phyloP scores from a whole-genome alignment of 2,113 vertebrate genomes.

The Sturnus vulgaris region DNA sequence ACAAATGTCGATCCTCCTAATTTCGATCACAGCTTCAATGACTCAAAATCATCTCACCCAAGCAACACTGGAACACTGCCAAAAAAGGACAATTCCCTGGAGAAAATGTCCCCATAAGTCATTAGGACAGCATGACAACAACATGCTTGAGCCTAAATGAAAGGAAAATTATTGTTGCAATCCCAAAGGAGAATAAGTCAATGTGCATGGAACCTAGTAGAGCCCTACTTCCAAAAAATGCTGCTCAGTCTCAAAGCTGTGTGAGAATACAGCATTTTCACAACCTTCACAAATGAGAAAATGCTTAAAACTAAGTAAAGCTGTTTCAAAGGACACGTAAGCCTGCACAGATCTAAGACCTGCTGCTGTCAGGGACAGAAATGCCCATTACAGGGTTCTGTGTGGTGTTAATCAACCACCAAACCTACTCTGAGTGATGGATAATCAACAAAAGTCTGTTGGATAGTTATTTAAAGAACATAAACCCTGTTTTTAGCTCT shows the following conservation, averaged over 20 bases:
- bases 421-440: neutral
- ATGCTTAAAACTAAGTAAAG: neutral
- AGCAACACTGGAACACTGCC: neutral
- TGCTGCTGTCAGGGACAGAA: neutral
- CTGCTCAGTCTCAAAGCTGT: neutral
- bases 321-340: neutral
- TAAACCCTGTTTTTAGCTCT: neutral
- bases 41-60: neutral
- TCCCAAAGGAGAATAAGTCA: neutral
- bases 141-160: neutral
- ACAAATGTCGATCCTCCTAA: neutral
- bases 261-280: neutral
- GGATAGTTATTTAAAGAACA: neutral
- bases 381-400: neutral
- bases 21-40: neutral
- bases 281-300: neutral
- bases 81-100: neutral
- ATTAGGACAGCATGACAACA: conserved; percentile 25
- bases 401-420: neutral
- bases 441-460: neutral
- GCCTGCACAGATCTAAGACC: neutral
- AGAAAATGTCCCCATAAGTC: conserved; percentile 18
- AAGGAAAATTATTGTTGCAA: neutral
- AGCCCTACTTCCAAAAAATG: neutral
- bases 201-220: neutral